These are phyloP conservation scores for Leptonema lineaticorne DNA, from an alignment of 1,140 invertebrate genomes.

Conservation along the genomic window DNA sequence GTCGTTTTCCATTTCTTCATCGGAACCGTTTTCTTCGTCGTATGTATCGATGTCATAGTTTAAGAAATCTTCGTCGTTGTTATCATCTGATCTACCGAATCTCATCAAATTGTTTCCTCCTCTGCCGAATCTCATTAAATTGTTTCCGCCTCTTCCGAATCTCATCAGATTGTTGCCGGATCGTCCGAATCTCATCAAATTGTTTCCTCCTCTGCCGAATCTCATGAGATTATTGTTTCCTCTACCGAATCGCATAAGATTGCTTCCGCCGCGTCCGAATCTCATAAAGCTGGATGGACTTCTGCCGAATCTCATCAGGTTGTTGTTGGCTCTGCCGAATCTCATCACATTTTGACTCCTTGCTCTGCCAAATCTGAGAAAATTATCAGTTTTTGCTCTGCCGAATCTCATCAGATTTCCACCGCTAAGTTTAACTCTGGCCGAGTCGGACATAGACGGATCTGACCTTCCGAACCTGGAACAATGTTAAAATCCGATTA, in stretches of 20 bases:
- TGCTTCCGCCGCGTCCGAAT: constrained; percentile 30
- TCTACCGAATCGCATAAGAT: constrained; percentile 39
- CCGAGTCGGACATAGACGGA: constrained; percentile 11
- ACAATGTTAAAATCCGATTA: constrained; percentile 15
- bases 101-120: constrained; percentile 29
- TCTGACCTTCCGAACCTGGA: constrained; percentile 39
- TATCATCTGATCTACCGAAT: constrained; percentile 35
- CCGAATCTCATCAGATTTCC: constrained; percentile 39
- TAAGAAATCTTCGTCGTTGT: constrained; percentile 29
- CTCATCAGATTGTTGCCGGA: constrained; percentile 35
- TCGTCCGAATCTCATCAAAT: constrained; percentile 39
- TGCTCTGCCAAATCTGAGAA: constrained; percentile 16
- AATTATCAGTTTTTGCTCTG: constrained; percentile 20
- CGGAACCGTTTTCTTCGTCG: constrained; percentile 22
- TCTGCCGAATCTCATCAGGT: constrained; percentile 36
- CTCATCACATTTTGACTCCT: constrained; percentile 26
- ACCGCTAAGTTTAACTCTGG: constrained; percentile 29
- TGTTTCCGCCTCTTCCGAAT: constrained; percentile 33
- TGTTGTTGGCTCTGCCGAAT: constrained; percentile 27
- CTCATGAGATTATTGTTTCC: constrained; percentile 34
- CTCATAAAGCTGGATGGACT: constrained; percentile 30
- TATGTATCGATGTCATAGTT: constrained; percentile 31
- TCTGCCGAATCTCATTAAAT: constrained; percentile 40
- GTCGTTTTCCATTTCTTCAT: neutral
- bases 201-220: constrained; percentile 32